Evolutionary conservation across 2,888 invertebrate species (phyloP), one percentile per base, ranked within the genome.

Genomic region (Trilocha varians): DNA sequence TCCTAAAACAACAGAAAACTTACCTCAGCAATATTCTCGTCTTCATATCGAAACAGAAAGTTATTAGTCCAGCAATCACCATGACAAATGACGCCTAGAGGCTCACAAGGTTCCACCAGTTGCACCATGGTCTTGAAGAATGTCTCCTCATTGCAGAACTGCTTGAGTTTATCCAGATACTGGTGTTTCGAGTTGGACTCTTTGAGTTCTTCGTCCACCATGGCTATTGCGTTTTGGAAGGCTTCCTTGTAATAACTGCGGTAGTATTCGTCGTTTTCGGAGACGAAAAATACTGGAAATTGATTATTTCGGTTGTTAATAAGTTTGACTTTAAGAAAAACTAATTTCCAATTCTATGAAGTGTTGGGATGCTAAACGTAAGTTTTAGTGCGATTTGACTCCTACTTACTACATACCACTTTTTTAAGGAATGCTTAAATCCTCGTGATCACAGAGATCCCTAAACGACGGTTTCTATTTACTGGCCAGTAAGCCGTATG

Each of bases 41-140:
- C 73, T 4, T 82, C 74, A 49, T 90, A 89, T 49, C 87, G 83
- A 59, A 91, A 92, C 15, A 92, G 65, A 55, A 92, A 87, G 64
- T 92, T 92, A 57, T 92, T 92, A 0, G 91, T 91, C 92, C 92
- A 92, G 59, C 91, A 92, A 53, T 92, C 92, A 0, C 92, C 92
- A 54, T 92, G 92, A 41, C 91, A 89, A 50, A 92, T 90, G 2
- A 92, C 91, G 0, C 91, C 90, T 35, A 92, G 62, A 0, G 90
- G 89, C 34, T 91, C 90, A 51, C 85, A 84, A 0, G 89, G 85
- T 2, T 87, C 80, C 1, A 90, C 90, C 55, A 91, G 65, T 16
- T 89, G 85, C 43, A 91, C 86, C 92, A 92, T 92, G 17, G 87
- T 87, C 5, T 85, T 83, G 62, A 92, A 92, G 65, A 92, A 92